These are phyloP conservation scores for Pseudochirops corinnae DNA, from an alignment of 2,797 vertebrate genomes.

Conservation along the genomic window DNA sequence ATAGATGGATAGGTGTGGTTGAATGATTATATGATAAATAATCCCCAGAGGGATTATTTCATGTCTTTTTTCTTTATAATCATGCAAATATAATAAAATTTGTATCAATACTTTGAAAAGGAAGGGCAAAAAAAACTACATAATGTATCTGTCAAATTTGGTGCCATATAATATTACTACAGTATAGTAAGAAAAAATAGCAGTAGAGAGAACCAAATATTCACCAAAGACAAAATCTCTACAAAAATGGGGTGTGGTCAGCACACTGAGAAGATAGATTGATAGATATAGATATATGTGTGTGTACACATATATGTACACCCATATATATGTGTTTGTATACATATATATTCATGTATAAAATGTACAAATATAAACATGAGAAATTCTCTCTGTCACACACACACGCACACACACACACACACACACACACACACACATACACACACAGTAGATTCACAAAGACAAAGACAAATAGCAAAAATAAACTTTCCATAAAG, in stretches of 20 bases:
- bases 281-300: too few relatives aligned
- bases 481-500: too few relatives aligned
- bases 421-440: too few relatives aligned
- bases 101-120: neutral
- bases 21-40: neutral
- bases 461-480: too few relatives aligned
- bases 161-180: neutral
- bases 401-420: too few relatives aligned
- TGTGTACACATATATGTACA: too few relatives aligned
- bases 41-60: neutral
- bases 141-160: neutral
- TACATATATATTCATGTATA: too few relatives aligned
- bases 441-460: too few relatives aligned
- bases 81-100: neutral
- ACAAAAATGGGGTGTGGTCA: neutral
- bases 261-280: neutral
- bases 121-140: neutral
- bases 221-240: neutral
- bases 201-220: neutral
- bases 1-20: too few relatives aligned
- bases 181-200: neutral
- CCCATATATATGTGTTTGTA: too few relatives aligned
- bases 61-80: neutral
- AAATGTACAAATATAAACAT: too few relatives aligned
- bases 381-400: too few relatives aligned